Percentiles rank a stretch among this genome's conserved stretches.
Conservation (phyloP, 1,140 invertebrate species). For the Heliconius nattereri region DNA sequence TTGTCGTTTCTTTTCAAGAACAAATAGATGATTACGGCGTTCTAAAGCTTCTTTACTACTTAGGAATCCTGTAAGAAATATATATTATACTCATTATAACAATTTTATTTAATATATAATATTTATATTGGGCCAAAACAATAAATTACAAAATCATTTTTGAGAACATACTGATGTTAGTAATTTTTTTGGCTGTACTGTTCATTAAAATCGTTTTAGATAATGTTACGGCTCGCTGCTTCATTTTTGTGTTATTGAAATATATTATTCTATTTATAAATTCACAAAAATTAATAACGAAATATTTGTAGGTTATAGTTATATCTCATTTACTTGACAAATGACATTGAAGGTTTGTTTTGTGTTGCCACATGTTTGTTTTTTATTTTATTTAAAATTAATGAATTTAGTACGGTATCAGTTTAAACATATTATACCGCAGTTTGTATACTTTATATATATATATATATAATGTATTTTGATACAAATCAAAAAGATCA, state of each 20-base stretch:
- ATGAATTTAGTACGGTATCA: no score
- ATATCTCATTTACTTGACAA: constrained; percentile 17
- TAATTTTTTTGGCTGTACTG: constrained; percentile 24
- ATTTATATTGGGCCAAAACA: neutral
- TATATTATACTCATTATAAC: neutral
- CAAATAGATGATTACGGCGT: constrained; percentile 87
- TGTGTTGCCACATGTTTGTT: neutral
- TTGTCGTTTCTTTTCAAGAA: constrained; percentile 89
- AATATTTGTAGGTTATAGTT: constrained; percentile 22
- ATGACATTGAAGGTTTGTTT: neutral
- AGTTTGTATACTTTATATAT: neutral
- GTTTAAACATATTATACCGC: no score
- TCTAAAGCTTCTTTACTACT: constrained; percentile 73
- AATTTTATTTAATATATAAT: neutral
- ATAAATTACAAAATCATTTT: neutral
- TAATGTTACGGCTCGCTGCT: constrained; percentile 33
- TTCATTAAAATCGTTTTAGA: constrained; percentile 37
- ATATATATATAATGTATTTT: neutral
- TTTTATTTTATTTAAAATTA: neutral
- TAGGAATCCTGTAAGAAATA: constrained; percentile 64
- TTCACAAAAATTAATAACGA: neutral
- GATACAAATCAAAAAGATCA: no score
- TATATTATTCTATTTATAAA: constrained; percentile 2
- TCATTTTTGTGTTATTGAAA: constrained; percentile 29
- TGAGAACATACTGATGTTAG: constrained; percentile 31